Base-by-base conservation (phyloP, 2,113 vertebrate genomes). In the Nerophis lumbriciformis region DNA sequence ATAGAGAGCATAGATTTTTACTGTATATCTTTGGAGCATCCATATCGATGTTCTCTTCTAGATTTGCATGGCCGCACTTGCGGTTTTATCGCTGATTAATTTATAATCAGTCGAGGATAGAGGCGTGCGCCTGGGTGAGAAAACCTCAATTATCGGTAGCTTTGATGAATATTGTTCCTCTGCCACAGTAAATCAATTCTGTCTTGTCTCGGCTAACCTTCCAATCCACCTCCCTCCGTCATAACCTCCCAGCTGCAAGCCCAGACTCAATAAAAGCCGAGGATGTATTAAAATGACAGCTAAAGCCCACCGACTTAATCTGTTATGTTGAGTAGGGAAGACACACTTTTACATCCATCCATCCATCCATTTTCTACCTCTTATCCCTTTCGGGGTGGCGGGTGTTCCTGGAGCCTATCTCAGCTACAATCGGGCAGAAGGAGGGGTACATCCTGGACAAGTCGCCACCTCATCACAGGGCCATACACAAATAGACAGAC, bases 91-190 rank as follows among this genome's bases (percentile, higher is more conserved):
- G 56, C 62, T 48, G 10, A 49, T 52, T 35, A 64, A 79, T 75
- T 73, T 72, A 71, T 72, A 61, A 51, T 61, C 51, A 75, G 57
- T 52, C 58, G 81, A 50, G 37, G 53, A 14, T 66, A 48, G 52
- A 53, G 75, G 59, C 68, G 69, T 71, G 16, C 54, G 53, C 71
- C 79, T 57, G 71, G 69, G 76, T 75, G 28, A 48, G 54, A 73
- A 65, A 55, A 75, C 80, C 69, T 78, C 75, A 83, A 78, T 80
- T 75, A 79, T 35, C 61, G 63, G 72, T 73, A 69, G 60, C 59
- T 53, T 69, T 76, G 76, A 81, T 68, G 21, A 73, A 78, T 76
- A 62, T 50, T 44, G 13, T 75, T 71, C 52, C 8, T 12, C 45
- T 52, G 55, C 48, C 16, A 13, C 10, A 10, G 53, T 74, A 76